These are phyloP conservation scores for Schlechtendalia chinensis DNA, from an alignment of 1,140 invertebrate species.

Conservation along the genomic window DNA sequence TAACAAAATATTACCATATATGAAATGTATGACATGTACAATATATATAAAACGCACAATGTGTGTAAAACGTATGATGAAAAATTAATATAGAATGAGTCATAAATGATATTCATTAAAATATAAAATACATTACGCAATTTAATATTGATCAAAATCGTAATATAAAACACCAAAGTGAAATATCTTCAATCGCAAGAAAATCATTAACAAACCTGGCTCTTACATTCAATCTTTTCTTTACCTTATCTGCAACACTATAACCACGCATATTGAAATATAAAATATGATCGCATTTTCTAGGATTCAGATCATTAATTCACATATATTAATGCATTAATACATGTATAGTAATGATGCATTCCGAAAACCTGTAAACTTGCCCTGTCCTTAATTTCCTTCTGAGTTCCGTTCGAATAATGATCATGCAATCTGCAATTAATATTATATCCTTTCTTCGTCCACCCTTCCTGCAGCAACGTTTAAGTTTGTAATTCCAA, in stretches of 20 bases:
- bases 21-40: too few species aligned
- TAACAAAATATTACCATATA: too few species aligned
- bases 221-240: not conserved
- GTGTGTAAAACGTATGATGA: too few species aligned
- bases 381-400: constrained; percentile 23
- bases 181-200: too few species aligned
- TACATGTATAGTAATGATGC: not conserved
- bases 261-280: not conserved
- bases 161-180: too few species aligned
- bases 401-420: constrained; percentile 36
- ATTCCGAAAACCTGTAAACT: constrained; percentile 3
- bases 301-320: constrained; percentile 1
- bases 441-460: constrained; percentile 24
- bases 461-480: not conserved
- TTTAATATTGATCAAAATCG: too few species aligned
- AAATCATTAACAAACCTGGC: too few species aligned
- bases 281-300: constrained; percentile 38
- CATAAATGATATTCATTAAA: too few species aligned
- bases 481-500: constrained; percentile 19
- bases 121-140: too few species aligned
- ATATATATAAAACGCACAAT: too few species aligned
- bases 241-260: not conserved
- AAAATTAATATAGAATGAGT: too few species aligned
- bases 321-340: too few species aligned
- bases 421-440: constrained; percentile 41